Evolutionary conservation across 2,113 vertebrate genomes (phyloP).

Genomic region (Mugil cephalus): DNA sequence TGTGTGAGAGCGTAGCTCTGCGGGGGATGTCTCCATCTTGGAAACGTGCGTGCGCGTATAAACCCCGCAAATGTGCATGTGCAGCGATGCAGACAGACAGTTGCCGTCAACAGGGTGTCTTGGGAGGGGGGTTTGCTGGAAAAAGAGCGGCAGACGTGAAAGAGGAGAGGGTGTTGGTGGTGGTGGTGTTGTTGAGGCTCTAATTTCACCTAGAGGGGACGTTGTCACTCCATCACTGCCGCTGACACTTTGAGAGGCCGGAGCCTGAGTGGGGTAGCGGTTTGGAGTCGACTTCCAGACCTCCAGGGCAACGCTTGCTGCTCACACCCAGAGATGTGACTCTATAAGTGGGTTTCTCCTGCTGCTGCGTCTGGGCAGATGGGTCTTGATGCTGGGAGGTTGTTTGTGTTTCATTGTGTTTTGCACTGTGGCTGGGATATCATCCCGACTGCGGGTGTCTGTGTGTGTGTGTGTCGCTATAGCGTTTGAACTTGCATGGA

Average conservation of each 20-base stretch:
- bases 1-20: constrained; percentile 19
- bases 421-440: constrained; percentile 13
- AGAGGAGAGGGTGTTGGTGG: constrained; percentile 25
- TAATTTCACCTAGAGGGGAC: constrained; percentile 63
- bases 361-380: constrained; percentile 60
- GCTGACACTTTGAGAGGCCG: constrained; percentile 24
- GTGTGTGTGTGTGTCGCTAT: constrained; percentile 11
- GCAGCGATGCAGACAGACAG: constrained; percentile 36
- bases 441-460: constrained; percentile 13
- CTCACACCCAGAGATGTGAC: constrained; percentile 40
- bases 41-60: constrained; percentile 25
- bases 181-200: constrained; percentile 44
- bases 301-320: constrained; percentile 38
- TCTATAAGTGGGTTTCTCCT: constrained; percentile 58
- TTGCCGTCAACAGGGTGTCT: constrained; percentile 51
- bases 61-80: constrained; percentile 2
- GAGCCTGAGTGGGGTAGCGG: constrained; percentile 7
- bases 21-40: constrained; percentile 40
- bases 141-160: constrained; percentile 39
- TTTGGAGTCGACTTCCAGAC: constrained; percentile 50
- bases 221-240: constrained; percentile 54
- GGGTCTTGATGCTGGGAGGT: constrained; percentile 49
- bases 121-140: constrained; percentile 10
- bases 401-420: constrained; percentile 7
- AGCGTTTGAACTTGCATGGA: background rate